Conservation (phyloP, 2,888 invertebrate species). For the Rosalia funebris region DNA sequence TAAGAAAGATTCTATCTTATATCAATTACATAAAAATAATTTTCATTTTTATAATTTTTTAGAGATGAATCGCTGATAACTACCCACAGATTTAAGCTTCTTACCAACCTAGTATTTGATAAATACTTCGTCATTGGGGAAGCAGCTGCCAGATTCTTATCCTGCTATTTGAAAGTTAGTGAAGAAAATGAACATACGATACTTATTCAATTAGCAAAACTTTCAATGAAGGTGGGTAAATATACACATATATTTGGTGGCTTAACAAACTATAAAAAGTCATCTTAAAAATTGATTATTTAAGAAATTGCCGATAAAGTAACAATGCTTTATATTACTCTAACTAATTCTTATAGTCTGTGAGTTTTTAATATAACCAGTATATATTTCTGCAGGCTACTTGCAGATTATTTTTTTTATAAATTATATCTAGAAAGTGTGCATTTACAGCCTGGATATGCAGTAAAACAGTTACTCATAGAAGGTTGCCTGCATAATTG, state of each 20-base stretch:
- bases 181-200: slow-evolving; percentile 11
- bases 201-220: slow-evolving; percentile 21
- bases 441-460: slow-evolving; percentile 26
- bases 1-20: too few relatives aligned
- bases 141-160: slow-evolving; percentile 25
- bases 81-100: slow-evolving; percentile 9
- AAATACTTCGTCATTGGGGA: slow-evolving; percentile 23
- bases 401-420: too few relatives aligned
- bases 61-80: slow-evolving; percentile 19
- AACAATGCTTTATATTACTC: too few relatives aligned
- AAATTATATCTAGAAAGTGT: too few relatives aligned
- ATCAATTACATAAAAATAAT: too few relatives aligned
- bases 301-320: too few relatives aligned
- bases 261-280: too few relatives aligned
- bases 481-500: slow-evolving; percentile 28
- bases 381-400: too few relatives aligned
- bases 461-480: slow-evolving; percentile 22
- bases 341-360: too few relatives aligned
- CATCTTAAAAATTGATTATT: too few relatives aligned
- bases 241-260: too few relatives aligned
- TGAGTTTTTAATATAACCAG: too few relatives aligned
- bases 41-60: slow-evolving; percentile 7
- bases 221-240: slow-evolving; percentile 23
- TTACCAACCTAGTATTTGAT: slow-evolving; percentile 28
- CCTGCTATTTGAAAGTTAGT: slow-evolving; percentile 9